Conservation (phyloP, 2,797 vertebrate genomes). For the Ficedula albicollis region DNA sequence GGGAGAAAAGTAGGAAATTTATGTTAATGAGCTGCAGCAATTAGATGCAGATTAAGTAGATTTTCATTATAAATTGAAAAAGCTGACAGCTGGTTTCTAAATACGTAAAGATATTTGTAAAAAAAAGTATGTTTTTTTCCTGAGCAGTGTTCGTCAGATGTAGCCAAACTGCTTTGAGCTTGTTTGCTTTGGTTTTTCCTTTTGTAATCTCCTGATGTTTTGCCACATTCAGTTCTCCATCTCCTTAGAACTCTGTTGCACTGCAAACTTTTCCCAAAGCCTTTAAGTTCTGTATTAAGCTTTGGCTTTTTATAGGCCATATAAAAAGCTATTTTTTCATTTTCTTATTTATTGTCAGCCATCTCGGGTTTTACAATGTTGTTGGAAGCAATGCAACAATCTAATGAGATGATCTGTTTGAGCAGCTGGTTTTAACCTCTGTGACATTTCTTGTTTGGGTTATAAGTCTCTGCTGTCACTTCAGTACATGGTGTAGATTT, state of each 20-base stretch:
- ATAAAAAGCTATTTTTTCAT: neutral
- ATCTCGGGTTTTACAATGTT: neutral
- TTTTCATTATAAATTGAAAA: neutral
- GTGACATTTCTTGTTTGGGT: constrained; percentile 38
- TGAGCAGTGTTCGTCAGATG: neutral
- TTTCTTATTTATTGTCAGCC: neutral
- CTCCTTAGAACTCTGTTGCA: neutral
- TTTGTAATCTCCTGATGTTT: neutral
- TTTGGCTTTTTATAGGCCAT: neutral
- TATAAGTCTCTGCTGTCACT: constrained; percentile 10
- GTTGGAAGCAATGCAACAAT: constrained; percentile 39
- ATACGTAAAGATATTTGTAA: neutral
- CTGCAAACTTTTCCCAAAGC: neutral
- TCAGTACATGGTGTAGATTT: neutral
- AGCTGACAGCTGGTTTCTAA: neutral
- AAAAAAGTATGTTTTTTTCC: neutral
- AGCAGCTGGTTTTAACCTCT: constrained; percentile 68
- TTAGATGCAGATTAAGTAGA: neutral
- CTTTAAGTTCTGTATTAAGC: neutral
- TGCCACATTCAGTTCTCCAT: neutral
- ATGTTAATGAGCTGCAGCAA: neutral
- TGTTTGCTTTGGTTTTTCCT: neutral
- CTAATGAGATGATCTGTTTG: constrained; percentile 63
- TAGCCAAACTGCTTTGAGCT: neutral
- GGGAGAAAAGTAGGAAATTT: neutral